Base-by-base conservation (phyloP, 2,797 vertebrate genomes). In the Carduelis carduelis region DNA sequence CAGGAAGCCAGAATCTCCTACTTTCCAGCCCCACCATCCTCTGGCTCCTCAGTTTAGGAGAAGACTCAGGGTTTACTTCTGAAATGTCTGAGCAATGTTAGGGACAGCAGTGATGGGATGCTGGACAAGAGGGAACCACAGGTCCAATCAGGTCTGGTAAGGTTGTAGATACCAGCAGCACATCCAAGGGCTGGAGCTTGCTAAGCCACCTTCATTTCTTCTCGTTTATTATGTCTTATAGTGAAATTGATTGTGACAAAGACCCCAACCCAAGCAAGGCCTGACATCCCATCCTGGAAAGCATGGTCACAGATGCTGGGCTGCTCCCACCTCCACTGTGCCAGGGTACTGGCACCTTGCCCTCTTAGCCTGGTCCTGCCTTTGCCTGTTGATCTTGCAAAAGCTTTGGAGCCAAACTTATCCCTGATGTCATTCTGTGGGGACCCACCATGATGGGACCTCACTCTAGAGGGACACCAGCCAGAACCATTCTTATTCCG, bases 311-410 rank as follows among this genome's bases (percentile, higher is more conserved):
- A 26, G 56, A 24, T 63, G 13, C 61, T 47, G 61, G 15, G 52
- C 84, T 74, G n/a, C 47, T 61, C 65, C 32, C 28, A 89, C 4
- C 24, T 65, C 52, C 32, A 19, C 22, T 5, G 2, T 28, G 35
- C 39, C 0, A 0, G 28, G 9, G 16, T 52, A 35, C 37, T 71
- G 50, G 71, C 68, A 68, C 2, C 0, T 39, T 85, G 21, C 37
- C 24, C 16, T 57, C n/a, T 49, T 80, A 82, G 35, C 32, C 53
- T 6, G 1, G 13, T 27, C 28, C 60, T 80, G 50, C 14, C 66
- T 50, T 47, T 76, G 12, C n/a, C 69, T 59, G 24, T 28, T 69
- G 32, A 50, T 56, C 19, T 74, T 83, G 41, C 23, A 63, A 52
- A 52, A 39, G 14, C 49, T 60, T 61, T 46, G 53, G 61, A 78